Conservation (phyloP, 2,797 vertebrate genomes). For the Nannoperca obscura region DNA sequence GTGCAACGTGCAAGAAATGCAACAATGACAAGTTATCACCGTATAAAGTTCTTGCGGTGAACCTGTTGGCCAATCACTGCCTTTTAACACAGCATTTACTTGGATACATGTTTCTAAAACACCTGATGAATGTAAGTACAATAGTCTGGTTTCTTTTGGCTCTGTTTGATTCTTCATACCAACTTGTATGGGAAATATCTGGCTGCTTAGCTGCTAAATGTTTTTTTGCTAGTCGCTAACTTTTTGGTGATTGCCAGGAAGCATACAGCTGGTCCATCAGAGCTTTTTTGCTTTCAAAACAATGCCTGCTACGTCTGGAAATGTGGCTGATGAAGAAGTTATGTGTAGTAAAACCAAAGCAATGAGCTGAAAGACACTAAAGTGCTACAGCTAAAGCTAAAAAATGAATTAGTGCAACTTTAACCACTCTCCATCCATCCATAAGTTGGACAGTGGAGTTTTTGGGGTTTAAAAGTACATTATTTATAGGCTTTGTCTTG, state of each 20-base stretch:
- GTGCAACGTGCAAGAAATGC: neutral
- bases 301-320: too few relatives aligned
- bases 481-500: neutral
- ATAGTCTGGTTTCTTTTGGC: constrained; percentile 2
- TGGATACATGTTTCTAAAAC: too few relatives aligned
- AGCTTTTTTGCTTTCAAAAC: neutral
- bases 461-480: neutral
- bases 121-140: too few relatives aligned
- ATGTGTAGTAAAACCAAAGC: neutral
- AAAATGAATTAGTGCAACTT: neutral
- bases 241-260: neutral
- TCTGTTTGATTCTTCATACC: neutral
- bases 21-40: neutral
- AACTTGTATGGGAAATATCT: neutral
- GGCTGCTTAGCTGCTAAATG: neutral
- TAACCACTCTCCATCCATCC: neutral
- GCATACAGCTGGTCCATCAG: neutral
- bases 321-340: neutral
- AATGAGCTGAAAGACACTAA: neutral
- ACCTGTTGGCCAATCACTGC: neutral
- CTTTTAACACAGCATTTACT: neutral
- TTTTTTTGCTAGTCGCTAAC: neutral
- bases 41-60: neutral
- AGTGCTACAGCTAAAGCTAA: neutral
- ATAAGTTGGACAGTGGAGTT: neutral